Percentiles rank a stretch among this genome's conserved stretches.
These are phyloP conservation scores for Galerucella pusilla DNA, from an alignment of 2,888 invertebrate genomes.

Conservation along the genomic window DNA sequence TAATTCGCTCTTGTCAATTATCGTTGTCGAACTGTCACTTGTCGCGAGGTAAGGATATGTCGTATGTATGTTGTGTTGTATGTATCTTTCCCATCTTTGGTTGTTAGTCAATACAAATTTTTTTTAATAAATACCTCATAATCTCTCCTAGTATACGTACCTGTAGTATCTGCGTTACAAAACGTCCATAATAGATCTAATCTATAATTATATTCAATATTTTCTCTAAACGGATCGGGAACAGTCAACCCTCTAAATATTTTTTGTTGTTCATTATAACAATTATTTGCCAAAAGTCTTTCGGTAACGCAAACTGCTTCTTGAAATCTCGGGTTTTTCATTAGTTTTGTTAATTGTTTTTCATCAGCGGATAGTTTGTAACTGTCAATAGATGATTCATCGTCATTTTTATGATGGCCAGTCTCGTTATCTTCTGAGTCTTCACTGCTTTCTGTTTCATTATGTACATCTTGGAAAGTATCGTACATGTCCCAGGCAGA, in stretches of 20 bases:
- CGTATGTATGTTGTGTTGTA: too few species aligned
- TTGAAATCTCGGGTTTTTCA: constrained; percentile 66
- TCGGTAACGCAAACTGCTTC: constrained; percentile 76
- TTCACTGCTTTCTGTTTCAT: constrained; percentile 55
- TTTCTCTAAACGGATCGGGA: constrained; percentile 71
- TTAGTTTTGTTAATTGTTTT: constrained; percentile 59
- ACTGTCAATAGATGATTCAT: constrained; percentile 52
- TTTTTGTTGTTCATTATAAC: constrained; percentile 75
- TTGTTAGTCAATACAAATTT: constrained; percentile 21
- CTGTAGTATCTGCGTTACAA: constrained; percentile 66
- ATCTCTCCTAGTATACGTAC: constrained; percentile 42
- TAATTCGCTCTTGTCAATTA: too few species aligned
- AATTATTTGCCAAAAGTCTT: constrained; percentile 77
- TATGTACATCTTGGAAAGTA: constrained; percentile 68
- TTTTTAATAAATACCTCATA: not conserved
- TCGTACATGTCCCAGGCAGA: constrained; percentile 85
- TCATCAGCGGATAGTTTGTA: constrained; percentile 56
- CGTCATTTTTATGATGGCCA: constrained; percentile 49
- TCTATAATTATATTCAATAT: constrained; percentile 75
- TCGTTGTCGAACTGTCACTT: too few species aligned
- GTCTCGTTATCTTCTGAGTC: constrained; percentile 49
- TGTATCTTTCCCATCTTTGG: too few species aligned
- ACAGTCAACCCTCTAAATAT: constrained; percentile 74
- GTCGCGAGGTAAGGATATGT: too few species aligned
- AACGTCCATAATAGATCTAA: constrained; percentile 77